These are phyloP conservation scores for Suncus etruscus DNA, from an alignment of 2,113 vertebrate genomes.

Conservation along the genomic window DNA sequence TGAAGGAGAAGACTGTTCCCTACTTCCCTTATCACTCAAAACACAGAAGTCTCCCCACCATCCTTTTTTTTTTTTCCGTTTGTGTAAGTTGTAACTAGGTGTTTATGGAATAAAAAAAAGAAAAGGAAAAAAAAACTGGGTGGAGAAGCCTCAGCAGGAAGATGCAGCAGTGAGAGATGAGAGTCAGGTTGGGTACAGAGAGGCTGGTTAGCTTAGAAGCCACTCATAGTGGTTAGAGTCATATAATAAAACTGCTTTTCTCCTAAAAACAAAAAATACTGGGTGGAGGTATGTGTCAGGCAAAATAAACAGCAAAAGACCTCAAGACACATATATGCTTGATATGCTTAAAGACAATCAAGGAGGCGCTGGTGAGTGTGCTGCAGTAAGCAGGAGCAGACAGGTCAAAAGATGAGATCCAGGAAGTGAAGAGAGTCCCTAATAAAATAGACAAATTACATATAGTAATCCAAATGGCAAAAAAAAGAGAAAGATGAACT, in stretches of 20 bases:
- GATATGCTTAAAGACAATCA: background rate
- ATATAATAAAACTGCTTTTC: too few species aligned
- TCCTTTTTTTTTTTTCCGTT: slow-evolving; percentile 81
- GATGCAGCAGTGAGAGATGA: background rate
- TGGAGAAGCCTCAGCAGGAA: background rate
- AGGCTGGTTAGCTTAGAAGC: too few species aligned
- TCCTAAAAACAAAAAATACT: too few species aligned
- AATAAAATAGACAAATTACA: too few species aligned
- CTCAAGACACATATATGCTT: background rate
- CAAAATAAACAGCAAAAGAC: background rate
- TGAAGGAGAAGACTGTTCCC: slow-evolving; percentile 56
- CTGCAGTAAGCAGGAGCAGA: background rate
- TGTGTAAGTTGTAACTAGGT: slow-evolving; percentile 90
- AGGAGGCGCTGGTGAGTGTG: background rate
- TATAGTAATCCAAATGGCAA: too few species aligned
- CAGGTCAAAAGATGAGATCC: background rate
- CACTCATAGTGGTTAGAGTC: too few species aligned
- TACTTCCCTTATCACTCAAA: slow-evolving; percentile 56
- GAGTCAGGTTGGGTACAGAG: too few species aligned
- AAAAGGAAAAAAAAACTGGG: slow-evolving; percentile 79
- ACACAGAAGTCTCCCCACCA: slow-evolving; percentile 35
- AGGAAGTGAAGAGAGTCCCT: too few species aligned
- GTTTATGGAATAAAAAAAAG: slow-evolving; percentile 90
- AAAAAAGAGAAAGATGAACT: too few species aligned
- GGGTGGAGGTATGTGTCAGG: background rate